Evolutionary conservation across 92 coral and sea anemone genomes (phyloP), one percentile per base, ranked within the genome.

Genomic region (Parazoanthus darwini): DNA sequence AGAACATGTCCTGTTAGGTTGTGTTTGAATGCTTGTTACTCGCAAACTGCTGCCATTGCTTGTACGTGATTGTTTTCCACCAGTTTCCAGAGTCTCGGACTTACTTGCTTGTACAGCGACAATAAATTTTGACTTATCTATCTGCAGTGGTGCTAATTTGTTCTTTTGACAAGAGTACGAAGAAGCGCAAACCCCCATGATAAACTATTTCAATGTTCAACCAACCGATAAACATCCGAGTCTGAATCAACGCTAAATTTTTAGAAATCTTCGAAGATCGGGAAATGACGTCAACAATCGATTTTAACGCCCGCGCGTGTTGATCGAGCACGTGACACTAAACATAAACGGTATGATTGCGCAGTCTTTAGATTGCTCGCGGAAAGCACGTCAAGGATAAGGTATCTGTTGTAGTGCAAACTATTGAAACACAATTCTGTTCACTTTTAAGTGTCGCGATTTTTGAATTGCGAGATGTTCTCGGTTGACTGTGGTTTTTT

Each of bases 221-320:
- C 10, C 43, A 46, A 70, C 10, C 35, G 78, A 26, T 5, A 82
- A 67, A 22, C 59, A 43, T 29, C 14, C 33, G 15, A 78, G 23
- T 13, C 6, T 78, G 14, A 50, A 9, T 11, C 35, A 0, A 46
- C 29, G 72, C 56, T 67, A 50, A 39, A 16, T 39, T 9, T 20
- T 5, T 43, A 81, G 42, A 71, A 67, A n/a, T 23, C 23, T 58
- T 59, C 35, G 37, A 36, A 35, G 38, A 67, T n/a, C 11, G 16
- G 78, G 29, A 43, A 70, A 50, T 84, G 87, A 84, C 79, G 78
- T 84, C 87, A 84, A 25, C 77, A 84, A 84, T 84, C 44, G 35
- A 84, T 71, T 68, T 26, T 0, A 42, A 48, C 25, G 65, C 6
- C 35, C 65, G 87, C 87, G 78, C 59, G 77, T 25, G 66, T 4